Base-by-base conservation (phyloP, 2,113 vertebrate genomes). In the Micromys minutus region DNA sequence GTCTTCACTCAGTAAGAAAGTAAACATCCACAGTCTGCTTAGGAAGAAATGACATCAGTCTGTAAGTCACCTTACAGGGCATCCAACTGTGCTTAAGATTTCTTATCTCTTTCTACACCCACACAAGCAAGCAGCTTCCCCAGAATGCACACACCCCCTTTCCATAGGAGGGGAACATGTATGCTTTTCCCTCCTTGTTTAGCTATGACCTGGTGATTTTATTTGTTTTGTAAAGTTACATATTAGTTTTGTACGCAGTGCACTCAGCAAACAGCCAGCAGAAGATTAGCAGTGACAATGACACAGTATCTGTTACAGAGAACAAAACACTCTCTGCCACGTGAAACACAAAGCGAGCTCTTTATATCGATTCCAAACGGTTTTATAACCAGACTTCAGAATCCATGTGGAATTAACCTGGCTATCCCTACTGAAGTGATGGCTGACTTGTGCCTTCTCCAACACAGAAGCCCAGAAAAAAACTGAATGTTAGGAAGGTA, bases 311-410 rank as follows among this genome's bases (percentile, higher is more conserved):
- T 93, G 57, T 63, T 84, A 75, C 13, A 80, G 50, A 95, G 87
- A 95, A 80, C 50, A 93, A 94, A 95, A 52, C 61, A 91, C n/a
- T 93, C 89, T 63, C 4, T 80, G 84, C 86, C 79, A 87, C 91
- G 63, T 63, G 65, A 95, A 94, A 96, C 75, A 61, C 79, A 97
- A 97, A 95, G 55, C 77, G 67, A 91, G 12, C 17, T 79, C 69
- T 79, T 87, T 65, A 47, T 17, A 47, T 9, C 7, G 11, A 59
- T 92, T 91, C 39, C 45, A 90, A 95, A 75, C 7, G 39, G 34
- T 71, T 96, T 12, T 84, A 8, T 0, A 36, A 39, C 3, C 3
- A 75, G 57, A 19, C 87, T 95, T 89, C 13, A 91, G 72, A 93
- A 89, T 75, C 26, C n/a, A n/a, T 21, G 36, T 2, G 34, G 69